Percentiles rank a stretch among this genome's conserved stretches.
These are phyloP conservation scores for Lagopus leucura DNA, from an alignment of 2,113 vertebrate species.

Conservation along the genomic window DNA sequence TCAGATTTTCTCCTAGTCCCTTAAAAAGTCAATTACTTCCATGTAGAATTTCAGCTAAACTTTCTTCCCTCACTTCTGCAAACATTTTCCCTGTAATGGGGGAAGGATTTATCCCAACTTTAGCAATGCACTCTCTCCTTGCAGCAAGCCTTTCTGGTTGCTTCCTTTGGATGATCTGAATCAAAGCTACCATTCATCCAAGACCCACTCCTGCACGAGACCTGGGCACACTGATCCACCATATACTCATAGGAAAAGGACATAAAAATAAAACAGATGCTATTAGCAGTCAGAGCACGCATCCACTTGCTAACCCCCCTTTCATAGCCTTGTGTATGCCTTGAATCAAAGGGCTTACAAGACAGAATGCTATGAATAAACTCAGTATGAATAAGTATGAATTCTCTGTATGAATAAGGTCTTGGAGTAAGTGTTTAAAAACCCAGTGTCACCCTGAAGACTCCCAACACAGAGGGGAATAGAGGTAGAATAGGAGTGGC, in stretches of 20 bases:
- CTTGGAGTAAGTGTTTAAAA: slow-evolving; percentile 40
- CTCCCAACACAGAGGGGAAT: not conserved
- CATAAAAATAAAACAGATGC: slow-evolving; percentile 61
- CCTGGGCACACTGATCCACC: slow-evolving; percentile 58
- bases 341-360: slow-evolving; percentile 63
- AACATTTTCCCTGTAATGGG: not conserved
- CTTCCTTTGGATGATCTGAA: slow-evolving; percentile 21
- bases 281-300: slow-evolving; percentile 68
- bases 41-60: not conserved
- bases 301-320: slow-evolving; percentile 65
- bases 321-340: slow-evolving; percentile 63
- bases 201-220: slow-evolving; percentile 34
- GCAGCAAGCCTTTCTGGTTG: not conserved
- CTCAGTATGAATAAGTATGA: slow-evolving; percentile 66
- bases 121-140: not conserved
- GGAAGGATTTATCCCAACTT: not conserved
- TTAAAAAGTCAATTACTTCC: not conserved
- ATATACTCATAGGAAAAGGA: not conserved
- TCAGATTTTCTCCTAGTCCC: not conserved
- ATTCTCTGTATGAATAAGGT: slow-evolving; percentile 60
- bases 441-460: slow-evolving; percentile 12
- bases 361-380: slow-evolving; percentile 70
- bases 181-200: slow-evolving; percentile 55
- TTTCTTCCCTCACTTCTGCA: not conserved
- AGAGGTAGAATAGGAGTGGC: slow-evolving; percentile 26